Base-by-base conservation (phyloP, 2,888 invertebrate genomes). In the Gasteruption jaculator region DNA sequence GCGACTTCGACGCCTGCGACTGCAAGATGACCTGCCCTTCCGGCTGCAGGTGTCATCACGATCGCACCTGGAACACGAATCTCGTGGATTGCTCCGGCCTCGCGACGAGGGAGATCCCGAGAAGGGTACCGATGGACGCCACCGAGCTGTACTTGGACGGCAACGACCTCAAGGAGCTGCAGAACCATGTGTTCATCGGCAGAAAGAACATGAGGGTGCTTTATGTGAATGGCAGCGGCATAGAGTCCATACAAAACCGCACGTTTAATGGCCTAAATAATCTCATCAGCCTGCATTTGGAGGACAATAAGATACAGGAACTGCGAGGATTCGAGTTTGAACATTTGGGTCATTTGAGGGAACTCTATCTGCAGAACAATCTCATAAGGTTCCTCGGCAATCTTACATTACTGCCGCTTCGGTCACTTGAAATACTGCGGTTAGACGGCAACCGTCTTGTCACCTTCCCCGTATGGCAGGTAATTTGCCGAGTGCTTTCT, bases 1-100 rank as follows among this genome's bases (percentile, higher is more conserved):
- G 95, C 73, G 93, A 93, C 68, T 94, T 91, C 68, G 92, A 92
- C 67, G 90, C 90, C 48, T 95, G 95, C 73, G 94, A 94, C 73
- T 95, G 95, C 74, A 91, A 94, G 75, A 91, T 93, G 88, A 91
- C 89, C 50, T 95, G 95, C 65, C 95, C 95, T 21, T 81, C 83
- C 58, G 91, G 91, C 62, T 95, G 95, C 75, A 85, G 87, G 55
- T 95, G 95, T 72, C 94, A 91, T 74, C 91, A 92, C 71, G 94
- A 95, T 66, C 88, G 90, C 68, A 83, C 88, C 50, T 94, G 93
- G 91, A 85, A 86, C 57, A 91, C 90, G 38, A 92, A 91, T 71
- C 88, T 91, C 27, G 91, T 92, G 32, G 92, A 92, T 69, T 93
- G 92, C 72, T 89, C 90, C 53, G 83, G 83, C 11, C 85, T 88